Base-by-base conservation (phyloP, 2,113 vertebrate species). In the Anarrhichthys ocellatus region DNA sequence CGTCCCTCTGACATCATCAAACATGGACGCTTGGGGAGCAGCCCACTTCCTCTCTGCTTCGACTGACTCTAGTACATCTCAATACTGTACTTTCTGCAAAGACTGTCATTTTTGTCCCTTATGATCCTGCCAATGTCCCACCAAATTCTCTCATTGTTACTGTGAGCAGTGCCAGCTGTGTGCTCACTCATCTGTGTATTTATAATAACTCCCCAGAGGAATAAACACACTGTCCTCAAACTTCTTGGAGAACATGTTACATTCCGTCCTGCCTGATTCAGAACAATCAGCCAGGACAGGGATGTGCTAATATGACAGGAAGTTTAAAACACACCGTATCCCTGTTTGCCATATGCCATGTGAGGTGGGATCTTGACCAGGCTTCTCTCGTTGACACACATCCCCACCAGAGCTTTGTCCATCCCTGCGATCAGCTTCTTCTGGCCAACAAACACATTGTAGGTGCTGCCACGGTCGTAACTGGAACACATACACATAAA, bases 381-480 rank as follows among this genome's bases (percentile, higher is more conserved):
- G 0, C 97, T 94, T 48, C 98, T 95, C 92, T 99, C 96, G 0
- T 99, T 99, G 65, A 99, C 96, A 1, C 98, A 99, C 98, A 99
- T 99, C 42, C 97, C 98, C 0, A 98, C 91, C 86, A 99, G 94
- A 36, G 97, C 98, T 85, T 97, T 96, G 92, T 99, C 98, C 98
- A 99, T 99, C 22, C 98, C 98, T 27, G 95, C 93, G 56, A 99
- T 99, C 66, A 99, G 95, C 70, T 99, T 96, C 36, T 96, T 97
- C 93, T 95, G 98, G 3, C 98, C 98, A 89, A 99, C 96, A 88
- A 96, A 96, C 69, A 99, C 97, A 0, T 99, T 98, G 94, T 99
- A 98, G 0, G 97, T 98, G 85, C 95, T 97, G 81, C 96, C 96
- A 73, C 97, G 96, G 92, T 99, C 97, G 85, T 99, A 99, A 92